Conservation (phyloP, 2,797 vertebrate species). For the Rhabdomys pumilio region DNA sequence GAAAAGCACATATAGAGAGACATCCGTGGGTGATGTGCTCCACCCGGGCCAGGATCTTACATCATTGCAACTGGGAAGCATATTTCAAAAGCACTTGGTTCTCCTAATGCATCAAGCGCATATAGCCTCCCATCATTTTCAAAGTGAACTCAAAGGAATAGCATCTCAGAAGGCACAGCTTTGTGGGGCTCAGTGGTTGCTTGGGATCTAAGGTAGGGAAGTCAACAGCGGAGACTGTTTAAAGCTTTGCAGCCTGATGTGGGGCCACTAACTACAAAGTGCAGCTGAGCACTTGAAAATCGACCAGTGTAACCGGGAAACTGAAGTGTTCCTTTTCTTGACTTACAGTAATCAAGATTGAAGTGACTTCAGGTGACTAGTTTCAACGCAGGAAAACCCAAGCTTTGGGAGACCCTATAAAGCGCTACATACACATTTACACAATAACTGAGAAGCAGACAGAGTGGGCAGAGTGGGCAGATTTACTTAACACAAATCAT, state of each 20-base stretch:
- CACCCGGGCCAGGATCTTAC: not conserved
- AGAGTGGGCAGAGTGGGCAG: not conserved
- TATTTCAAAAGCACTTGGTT: constrained; percentile 43
- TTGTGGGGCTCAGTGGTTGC: not conserved
- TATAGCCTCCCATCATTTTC: not conserved
- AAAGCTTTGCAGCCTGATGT: rapidly evolving
- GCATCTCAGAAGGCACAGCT: not conserved
- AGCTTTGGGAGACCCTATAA: constrained; percentile 27
- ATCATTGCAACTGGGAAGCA: not conserved
- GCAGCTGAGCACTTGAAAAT: not conserved
- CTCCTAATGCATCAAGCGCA: not conserved
- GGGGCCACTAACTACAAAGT: not conserved
- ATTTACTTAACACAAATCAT: not conserved
- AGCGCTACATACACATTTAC: not conserved
- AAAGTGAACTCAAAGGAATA: not conserved
- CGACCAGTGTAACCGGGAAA: not conserved
- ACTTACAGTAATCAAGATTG: not conserved
- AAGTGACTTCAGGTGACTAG: not conserved
- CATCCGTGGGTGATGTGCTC: rapidly evolving
- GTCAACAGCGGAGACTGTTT: not conserved
- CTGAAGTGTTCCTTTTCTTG: not conserved
- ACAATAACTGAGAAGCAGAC: constrained; percentile 27
- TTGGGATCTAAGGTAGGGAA: not conserved
- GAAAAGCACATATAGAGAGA: not conserved
- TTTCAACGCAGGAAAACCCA: constrained; percentile 16